Base-by-base conservation (phyloP, 2,797 vertebrate species). In the Crocidura indochinensis region DNA sequence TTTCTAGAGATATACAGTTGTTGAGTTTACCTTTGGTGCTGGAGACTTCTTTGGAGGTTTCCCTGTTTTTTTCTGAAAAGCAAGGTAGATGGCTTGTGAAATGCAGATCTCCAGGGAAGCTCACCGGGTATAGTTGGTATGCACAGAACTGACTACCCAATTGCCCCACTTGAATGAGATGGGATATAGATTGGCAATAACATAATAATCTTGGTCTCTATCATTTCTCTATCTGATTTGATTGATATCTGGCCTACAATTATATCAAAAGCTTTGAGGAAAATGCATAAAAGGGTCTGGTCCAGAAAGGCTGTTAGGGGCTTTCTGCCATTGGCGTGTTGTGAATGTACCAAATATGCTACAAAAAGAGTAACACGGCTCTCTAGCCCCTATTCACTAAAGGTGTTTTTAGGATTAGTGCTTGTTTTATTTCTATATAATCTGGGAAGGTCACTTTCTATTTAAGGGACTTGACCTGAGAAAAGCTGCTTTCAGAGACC, bases 1-100 rank as follows among this genome's bases (percentile, higher is more conserved):
- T 71, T 29, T 60, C 10, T 31, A 64, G 22, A 83, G 90, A 46
- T 53, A 84, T 38, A 65, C 8, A 1, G 56, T 14, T 20, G 3
- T 3, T 17, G 47, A 62, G 3, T 10, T 96, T 97, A 98, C 98
- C 97, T 98, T 97, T 69, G 87, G 64, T 72, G 95, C 97, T 78
- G 96, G 84, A 27, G 82, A 84, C 29, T 94, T 90, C 85, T 92
- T 29, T 71, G 92, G 19, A 44, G 97, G 93, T 80, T 98, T 97
- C 77, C 2, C 84, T 29, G 97, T 85, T 84, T 97, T 94, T 44
- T 87, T 95, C 98, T 98, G 91, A 90, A 90, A 83, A 95, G 91
- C 46, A 94, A 93, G 51, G 72, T 10, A 94, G 10, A 83, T 4
- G 31, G 51, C 19, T 69, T 60, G 71, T 96, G 91, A 95, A 60